Conservation (phyloP, 1,140 invertebrate genomes). For the Diploscapter pachys region DNA sequence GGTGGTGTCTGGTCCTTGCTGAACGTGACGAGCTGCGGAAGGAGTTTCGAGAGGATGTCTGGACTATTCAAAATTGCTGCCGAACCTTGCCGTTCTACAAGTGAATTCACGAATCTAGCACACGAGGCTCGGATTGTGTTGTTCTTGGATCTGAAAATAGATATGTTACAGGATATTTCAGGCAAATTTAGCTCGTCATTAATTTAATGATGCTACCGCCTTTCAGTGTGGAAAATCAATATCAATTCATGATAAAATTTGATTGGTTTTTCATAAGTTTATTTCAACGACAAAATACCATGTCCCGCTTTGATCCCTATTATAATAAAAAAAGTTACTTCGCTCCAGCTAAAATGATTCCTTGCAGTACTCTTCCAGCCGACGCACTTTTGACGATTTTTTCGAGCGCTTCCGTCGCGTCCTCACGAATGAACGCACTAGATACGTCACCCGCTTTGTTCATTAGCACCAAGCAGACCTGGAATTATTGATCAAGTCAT, state of each 20-base stretch:
- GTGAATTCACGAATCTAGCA: slow-evolving; percentile 10
- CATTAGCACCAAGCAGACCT: slow-evolving; percentile 22
- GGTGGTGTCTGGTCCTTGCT: slow-evolving; percentile 31
- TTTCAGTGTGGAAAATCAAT: too few species aligned
- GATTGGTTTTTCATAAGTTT: neutral
- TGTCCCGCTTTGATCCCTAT: neutral
- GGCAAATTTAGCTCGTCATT: too few species aligned
- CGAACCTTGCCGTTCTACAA: slow-evolving; percentile 14
- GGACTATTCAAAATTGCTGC: slow-evolving; percentile 13
- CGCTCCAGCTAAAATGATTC: slow-evolving; percentile 23
- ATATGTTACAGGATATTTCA: neutral
- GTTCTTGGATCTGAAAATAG: slow-evolving; percentile 29
- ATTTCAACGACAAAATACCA: neutral
- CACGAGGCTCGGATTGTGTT: slow-evolving; percentile 28
- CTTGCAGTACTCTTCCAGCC: slow-evolving; percentile 20
- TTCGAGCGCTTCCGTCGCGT: slow-evolving; percentile 28
- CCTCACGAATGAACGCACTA: slow-evolving; percentile 32
- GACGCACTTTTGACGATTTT: slow-evolving; percentile 28
- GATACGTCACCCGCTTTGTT: slow-evolving; percentile 22
- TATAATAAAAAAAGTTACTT: slow-evolving; percentile 17
- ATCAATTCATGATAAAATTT: too few species aligned
- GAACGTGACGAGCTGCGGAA: slow-evolving; percentile 18
- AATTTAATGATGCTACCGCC: too few species aligned
- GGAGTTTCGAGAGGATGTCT: slow-evolving; percentile 9
- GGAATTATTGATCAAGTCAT: neutral